A percentile compares a stretch with the other conserved stretches of the same genome.
These are phyloP conservation scores for Nesogale talazaci DNA, from an alignment of 2,113 vertebrate genomes.

Conservation along the genomic window DNA sequence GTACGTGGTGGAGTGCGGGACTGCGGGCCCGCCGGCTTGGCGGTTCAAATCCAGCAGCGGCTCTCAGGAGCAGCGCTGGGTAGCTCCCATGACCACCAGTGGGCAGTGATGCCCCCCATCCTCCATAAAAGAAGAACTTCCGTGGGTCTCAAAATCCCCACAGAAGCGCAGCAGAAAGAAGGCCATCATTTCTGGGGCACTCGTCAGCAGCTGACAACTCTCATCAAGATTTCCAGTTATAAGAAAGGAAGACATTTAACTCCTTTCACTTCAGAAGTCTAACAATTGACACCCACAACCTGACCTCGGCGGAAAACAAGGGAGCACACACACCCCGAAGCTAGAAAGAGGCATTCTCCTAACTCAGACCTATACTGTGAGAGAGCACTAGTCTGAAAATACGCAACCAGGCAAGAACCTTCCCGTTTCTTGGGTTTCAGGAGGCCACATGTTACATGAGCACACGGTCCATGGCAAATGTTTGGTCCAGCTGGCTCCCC, in stretches of 20 bases:
- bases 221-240: not conserved
- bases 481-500: conserved; percentile 14
- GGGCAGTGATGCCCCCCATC: too few relatives aligned
- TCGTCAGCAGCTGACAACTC: not conserved
- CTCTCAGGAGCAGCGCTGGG: too few relatives aligned
- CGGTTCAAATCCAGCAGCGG: too few relatives aligned
- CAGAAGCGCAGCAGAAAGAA: not conserved
- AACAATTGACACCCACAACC: not conserved
- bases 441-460: not conserved
- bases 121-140: too few relatives aligned
- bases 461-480: not conserved
- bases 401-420: not conserved
- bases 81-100: too few relatives aligned
- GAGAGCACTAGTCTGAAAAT: not conserved
- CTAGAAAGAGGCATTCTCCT: not conserved
- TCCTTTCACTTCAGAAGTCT: not conserved
- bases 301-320: not conserved
- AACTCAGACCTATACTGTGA: not conserved
- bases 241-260: not conserved
- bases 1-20: too few relatives aligned
- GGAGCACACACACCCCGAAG: not conserved
- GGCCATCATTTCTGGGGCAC: not conserved
- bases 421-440: not conserved
- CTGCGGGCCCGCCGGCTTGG: too few relatives aligned
- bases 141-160: too few relatives aligned